phyloP scores from a whole-genome alignment of 1,140 invertebrate genomes.

The Aphaenogaster ashmeadi region DNA sequence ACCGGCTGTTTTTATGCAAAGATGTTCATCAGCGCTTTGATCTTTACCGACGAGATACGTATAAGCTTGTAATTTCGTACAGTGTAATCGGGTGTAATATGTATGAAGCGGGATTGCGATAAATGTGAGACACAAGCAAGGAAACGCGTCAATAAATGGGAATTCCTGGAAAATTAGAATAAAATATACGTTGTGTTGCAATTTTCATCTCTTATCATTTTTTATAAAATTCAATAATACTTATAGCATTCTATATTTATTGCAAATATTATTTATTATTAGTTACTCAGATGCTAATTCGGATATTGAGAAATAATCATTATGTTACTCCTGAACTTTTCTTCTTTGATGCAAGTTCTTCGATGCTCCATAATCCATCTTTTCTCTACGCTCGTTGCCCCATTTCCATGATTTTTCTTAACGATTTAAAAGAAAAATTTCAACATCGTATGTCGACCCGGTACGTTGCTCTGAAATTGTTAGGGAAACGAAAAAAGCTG shows the following conservation, averaged over 20 bases:
- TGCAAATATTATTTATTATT: neutral
- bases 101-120: neutral
- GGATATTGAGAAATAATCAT: neutral
- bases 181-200: neutral
- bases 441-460: conserved; percentile 62
- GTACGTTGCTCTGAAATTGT: conserved; percentile 69
- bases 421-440: conserved; percentile 55
- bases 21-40: conserved; percentile 58
- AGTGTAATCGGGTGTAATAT: neutral
- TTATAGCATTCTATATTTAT: neutral
- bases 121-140: neutral
- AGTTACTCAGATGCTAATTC: neutral
- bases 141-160: neutral
- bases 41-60: conserved; percentile 42
- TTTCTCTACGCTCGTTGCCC: neutral
- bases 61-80: conserved; percentile 32
- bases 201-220: neutral
- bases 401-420: conserved; percentile 60
- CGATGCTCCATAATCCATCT: conserved; percentile 11
- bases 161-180: neutral
- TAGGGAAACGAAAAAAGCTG: conserved; percentile 75
- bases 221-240: neutral
- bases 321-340: neutral
- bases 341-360: neutral
- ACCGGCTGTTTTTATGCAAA: conserved; percentile 57